phyloP scores from a whole-genome alignment of 2,888 invertebrate genomes.

The Camponotus fellah region DNA sequence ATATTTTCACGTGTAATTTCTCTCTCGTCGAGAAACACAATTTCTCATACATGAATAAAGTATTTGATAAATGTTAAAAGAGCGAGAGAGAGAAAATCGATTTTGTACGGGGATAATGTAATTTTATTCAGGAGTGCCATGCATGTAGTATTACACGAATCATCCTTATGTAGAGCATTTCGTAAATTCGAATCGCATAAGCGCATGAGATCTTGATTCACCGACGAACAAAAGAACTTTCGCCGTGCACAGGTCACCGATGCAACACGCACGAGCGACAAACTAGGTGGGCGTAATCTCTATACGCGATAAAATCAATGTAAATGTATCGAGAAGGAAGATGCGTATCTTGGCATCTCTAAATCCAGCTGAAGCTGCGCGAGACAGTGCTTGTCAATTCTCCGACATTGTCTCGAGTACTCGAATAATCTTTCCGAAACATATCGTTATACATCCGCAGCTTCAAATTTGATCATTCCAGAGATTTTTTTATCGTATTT shows the following conservation, averaged over 20 bases:
- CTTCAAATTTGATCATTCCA: slow-evolving; percentile 16
- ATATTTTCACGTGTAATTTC: not conserved
- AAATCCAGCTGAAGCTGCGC: slow-evolving; percentile 40
- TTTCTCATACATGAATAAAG: not conserved
- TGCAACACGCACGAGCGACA: slow-evolving; percentile 66
- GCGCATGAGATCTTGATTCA: slow-evolving; percentile 79
- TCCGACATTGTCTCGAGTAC: slow-evolving; percentile 7
- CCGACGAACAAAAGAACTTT: slow-evolving; percentile 82
- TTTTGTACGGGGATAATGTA: not conserved
- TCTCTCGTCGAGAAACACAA: not conserved
- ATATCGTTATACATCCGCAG: not conserved
- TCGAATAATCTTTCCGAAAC: not conserved
- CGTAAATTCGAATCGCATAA: slow-evolving; percentile 75
- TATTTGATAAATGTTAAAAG: not conserved
- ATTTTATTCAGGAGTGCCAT: not conserved
- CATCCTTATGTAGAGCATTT: slow-evolving; percentile 62
- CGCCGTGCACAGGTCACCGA: slow-evolving; percentile 79
- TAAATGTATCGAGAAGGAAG: slow-evolving; percentile 21
- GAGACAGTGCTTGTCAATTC: slow-evolving; percentile 29
- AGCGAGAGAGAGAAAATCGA: not conserved
- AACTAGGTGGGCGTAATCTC: slow-evolving; percentile 59
- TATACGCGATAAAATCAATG: slow-evolving; percentile 39
- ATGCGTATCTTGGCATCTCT: slow-evolving; percentile 44
- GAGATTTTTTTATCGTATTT: not conserved
- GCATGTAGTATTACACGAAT: not conserved